Base-by-base conservation (phyloP, 92 coral and sea anemone species). In the Pocillopora grandis region DNA sequence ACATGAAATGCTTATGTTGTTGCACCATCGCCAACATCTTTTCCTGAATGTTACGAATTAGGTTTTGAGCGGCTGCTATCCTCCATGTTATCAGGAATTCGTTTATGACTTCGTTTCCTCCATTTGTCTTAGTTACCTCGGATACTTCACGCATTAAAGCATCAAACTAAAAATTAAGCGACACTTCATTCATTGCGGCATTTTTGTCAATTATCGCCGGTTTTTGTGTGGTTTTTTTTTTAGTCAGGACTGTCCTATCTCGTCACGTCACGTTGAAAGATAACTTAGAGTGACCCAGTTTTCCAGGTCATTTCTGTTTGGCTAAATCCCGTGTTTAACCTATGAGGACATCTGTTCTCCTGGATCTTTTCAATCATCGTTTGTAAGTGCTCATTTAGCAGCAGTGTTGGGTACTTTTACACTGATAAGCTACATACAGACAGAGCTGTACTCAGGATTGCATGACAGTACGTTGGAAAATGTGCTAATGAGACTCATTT, bases 401-500 rank as follows among this genome's bases (percentile, higher is more conserved):
- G 72, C 52, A 15, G 62, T 65, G 42, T 61, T 55, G 72, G 61
- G 35, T 63, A 18, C 16, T n/a, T 52, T 62, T 48, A 78, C 82
- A 78, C 31, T 66, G 20, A 62, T 66, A 61, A 19, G 2, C 23
- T 18, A 12, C 56, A 10, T 12, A 17, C 16, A 11, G 9, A 27
- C 13, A 42, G 1, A 52, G 65, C 42, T 36, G 55, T 49, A 18
- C 36, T 35, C 0, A 64, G 9, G 63, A 66, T 52, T 37, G 72
- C 62, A 65, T 48, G 73, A 49, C 62, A 2, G 18, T 10, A 21
- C 9, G 64, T 58, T 52, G 56, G 21, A 15, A 13, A 14, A 17
- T 14, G 58, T 57, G 57, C 66, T 80, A 67, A 80, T 80, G 76
- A 58, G 60, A 55, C 84, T 69, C 13, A 67, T 56, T 31, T 67